Conservation (phyloP, 2,113 vertebrate species). For the Climacteris rufus region DNA sequence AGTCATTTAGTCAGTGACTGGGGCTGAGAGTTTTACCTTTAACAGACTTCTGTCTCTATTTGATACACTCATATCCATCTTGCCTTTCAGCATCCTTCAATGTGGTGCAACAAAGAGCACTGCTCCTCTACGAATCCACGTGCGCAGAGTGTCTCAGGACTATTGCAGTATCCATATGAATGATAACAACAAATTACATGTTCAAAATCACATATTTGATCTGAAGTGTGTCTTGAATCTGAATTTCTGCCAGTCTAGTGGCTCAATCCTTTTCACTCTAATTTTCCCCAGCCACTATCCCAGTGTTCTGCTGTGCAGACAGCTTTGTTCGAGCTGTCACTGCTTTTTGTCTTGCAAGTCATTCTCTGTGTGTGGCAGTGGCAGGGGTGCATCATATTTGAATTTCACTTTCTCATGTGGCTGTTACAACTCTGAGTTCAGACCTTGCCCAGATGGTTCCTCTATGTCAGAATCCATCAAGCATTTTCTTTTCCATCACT, state of each 20-base stretch:
- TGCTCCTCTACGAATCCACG: background rate
- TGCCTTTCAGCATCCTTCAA: background rate
- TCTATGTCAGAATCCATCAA: background rate
- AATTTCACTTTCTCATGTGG: background rate
- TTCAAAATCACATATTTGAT: background rate
- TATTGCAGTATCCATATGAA: background rate
- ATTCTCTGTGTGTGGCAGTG: background rate
- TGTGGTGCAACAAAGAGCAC: background rate
- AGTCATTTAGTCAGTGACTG: background rate
- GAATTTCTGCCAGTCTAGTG: background rate
- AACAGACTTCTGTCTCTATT: background rate
- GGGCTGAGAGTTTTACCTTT: background rate
- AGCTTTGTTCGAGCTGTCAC: background rate
- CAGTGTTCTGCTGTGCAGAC: background rate
- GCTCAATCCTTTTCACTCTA: background rate
- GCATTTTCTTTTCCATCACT: background rate
- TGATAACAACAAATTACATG: background rate
- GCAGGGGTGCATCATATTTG: background rate
- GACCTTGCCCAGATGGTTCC: background rate
- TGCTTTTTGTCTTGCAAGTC: background rate
- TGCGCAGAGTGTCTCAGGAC: background rate
- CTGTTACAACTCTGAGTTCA: background rate
- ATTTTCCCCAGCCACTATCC: background rate
- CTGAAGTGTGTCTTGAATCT: background rate
- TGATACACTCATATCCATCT: background rate